These are phyloP conservation scores for Dinoponera quadriceps DNA, from an alignment of 1,140 invertebrate species.

Conservation along the genomic window DNA sequence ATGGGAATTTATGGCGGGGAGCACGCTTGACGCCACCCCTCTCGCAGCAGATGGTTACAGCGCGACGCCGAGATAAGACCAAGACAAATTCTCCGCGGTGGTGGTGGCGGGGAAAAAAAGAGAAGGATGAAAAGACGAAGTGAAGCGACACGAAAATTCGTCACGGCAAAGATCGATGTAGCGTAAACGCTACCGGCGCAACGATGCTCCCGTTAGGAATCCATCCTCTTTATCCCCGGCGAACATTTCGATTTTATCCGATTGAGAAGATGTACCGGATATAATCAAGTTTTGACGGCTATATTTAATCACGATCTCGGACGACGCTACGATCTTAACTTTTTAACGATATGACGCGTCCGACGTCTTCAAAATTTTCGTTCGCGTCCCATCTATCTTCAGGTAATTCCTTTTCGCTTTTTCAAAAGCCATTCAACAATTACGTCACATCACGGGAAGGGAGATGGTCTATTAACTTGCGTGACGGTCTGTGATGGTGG, in stretches of 20 bases:
- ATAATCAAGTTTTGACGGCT: constrained; percentile 1
- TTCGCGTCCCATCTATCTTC: too few relatives aligned
- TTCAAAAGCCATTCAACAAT: too few relatives aligned
- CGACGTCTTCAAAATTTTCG: not conserved
- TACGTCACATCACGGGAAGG: too few relatives aligned
- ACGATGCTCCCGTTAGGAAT: constrained; percentile 43
- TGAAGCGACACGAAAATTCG: constrained; percentile 62
- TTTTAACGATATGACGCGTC: not conserved
- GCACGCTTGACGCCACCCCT: constrained; percentile 26
- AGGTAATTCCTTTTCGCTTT: too few relatives aligned
- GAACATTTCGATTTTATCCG: constrained; percentile 33
- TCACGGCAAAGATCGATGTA: constrained; percentile 63
- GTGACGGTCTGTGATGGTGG: too few relatives aligned
- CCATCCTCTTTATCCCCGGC: constrained; percentile 36
- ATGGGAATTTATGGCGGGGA: constrained; percentile 70
- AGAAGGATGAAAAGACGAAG: constrained; percentile 15
- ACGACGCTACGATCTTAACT: not conserved
- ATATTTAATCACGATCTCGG: constrained; percentile 26
- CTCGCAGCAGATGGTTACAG: constrained; percentile 61
- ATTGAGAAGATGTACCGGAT: constrained; percentile 10
- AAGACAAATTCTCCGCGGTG: constrained; percentile 68
- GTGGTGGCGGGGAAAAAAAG: constrained; percentile 2
- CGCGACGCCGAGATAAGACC: constrained; percentile 66
- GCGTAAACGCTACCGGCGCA: constrained; percentile 52
- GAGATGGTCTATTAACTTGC: too few relatives aligned